Conservation (phyloP, 2,113 vertebrate genomes). For the Dinomys branickii region DNA sequence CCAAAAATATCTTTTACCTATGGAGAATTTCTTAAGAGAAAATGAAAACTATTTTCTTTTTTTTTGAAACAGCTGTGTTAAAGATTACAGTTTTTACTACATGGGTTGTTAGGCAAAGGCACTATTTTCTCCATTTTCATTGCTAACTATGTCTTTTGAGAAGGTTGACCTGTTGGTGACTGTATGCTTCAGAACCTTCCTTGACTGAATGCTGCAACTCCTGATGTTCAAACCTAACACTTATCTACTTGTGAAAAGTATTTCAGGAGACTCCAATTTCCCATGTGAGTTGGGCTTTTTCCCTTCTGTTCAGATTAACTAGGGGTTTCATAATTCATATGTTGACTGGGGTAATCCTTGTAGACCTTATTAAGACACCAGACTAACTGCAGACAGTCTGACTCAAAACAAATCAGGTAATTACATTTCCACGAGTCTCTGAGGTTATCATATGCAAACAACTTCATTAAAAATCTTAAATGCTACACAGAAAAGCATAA, state of each 20-base stretch:
- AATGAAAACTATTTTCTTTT: background rate
- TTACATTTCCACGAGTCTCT: conserved; percentile 59
- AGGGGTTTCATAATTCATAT: conserved; percentile 52
- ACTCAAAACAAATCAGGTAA: conserved; percentile 74
- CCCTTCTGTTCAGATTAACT: conserved; percentile 35
- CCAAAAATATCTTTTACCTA: background rate
- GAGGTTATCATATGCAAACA: background rate
- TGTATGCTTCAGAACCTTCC: background rate
- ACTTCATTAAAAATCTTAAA: conserved; percentile 46
- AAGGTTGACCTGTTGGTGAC: background rate
- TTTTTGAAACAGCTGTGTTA: conserved; percentile 16
- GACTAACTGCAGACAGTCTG: conserved; percentile 56
- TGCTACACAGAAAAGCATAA: background rate
- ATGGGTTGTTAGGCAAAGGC: background rate
- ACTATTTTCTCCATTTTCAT: background rate
- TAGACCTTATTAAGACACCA: conserved; percentile 70
- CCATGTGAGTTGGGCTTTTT: background rate
- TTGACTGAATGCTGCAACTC: background rate
- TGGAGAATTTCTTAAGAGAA: background rate
- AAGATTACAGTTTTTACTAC: background rate
- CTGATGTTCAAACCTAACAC: background rate
- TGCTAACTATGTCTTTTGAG: background rate
- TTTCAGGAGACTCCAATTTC: background rate
- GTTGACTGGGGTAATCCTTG: conserved; percentile 69
- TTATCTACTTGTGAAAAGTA: background rate